phyloP scores from a whole-genome alignment of 2,113 vertebrate genomes.

The Trichechus manatus region DNA sequence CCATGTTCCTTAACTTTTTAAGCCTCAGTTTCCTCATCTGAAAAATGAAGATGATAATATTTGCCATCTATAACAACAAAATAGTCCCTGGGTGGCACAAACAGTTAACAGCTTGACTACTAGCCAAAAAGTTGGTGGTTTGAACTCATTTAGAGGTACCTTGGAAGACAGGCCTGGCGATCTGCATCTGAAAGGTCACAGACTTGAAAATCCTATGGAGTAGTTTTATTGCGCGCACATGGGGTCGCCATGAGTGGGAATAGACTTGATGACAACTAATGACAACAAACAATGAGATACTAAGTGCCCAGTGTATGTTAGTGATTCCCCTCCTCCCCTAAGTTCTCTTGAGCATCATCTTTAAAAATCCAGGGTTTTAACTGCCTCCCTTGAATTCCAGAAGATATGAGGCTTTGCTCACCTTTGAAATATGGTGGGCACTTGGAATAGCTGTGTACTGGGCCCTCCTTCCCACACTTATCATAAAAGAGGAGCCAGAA shows the following conservation, averaged over 20 bases:
- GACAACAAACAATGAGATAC: background rate
- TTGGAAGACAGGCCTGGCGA: background rate
- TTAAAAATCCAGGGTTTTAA: background rate
- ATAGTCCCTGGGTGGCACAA: background rate
- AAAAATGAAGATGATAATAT: background rate
- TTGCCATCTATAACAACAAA: background rate
- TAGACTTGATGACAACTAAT: background rate
- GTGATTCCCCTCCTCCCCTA: background rate
- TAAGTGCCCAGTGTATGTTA: background rate
- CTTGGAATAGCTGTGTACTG: background rate
- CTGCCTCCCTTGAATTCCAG: background rate
- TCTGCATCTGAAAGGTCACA: background rate
- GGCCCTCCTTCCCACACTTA: background rate
- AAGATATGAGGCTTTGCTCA: background rate
- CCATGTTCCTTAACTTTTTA: background rate
- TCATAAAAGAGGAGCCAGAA: background rate
- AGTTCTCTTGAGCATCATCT: background rate
- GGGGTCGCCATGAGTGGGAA: background rate
- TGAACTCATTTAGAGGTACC: background rate
- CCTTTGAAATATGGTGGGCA: rapidly evolving
- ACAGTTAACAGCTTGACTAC: background rate
- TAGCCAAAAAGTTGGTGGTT: background rate
- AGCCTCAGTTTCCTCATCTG: conserved; percentile 14
- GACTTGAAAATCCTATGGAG: background rate
- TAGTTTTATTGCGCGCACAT: background rate